Conservation (phyloP, 2,888 invertebrate species). For the Brachyptera putata region DNA sequence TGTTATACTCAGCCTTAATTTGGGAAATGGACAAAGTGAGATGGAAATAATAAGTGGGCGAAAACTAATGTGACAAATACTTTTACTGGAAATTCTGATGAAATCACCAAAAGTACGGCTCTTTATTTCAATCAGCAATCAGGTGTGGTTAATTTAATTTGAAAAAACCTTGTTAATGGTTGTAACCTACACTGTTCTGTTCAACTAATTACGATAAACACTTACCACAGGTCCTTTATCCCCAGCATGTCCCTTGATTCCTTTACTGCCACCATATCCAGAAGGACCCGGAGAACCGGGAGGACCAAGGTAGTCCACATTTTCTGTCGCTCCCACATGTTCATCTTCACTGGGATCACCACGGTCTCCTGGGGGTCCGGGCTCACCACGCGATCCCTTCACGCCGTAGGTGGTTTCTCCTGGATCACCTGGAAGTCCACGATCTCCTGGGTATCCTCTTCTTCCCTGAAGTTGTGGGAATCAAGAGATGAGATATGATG, state of each 20-base stretch:
- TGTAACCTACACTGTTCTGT: too few species aligned
- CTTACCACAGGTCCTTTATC: slow-evolving; percentile 41
- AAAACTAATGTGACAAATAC: too few species aligned
- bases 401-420: slow-evolving; percentile 26
- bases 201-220: too few species aligned
- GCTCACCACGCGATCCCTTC: slow-evolving; percentile 27
- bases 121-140: too few species aligned
- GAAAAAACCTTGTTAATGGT: too few species aligned
- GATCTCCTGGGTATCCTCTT: slow-evolving; percentile 47
- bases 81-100: too few species aligned
- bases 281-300: slow-evolving; percentile 42
- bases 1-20: too few species aligned
- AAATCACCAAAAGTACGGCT: too few species aligned
- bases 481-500: too few species aligned
- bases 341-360: slow-evolving; percentile 36
- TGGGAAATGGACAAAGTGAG: too few species aligned
- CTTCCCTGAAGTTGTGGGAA: slow-evolving; percentile 40
- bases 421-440: slow-evolving; percentile 37
- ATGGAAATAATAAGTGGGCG: too few species aligned
- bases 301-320: slow-evolving; percentile 39
- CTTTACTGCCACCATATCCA: slow-evolving; percentile 41
- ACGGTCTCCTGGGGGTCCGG: slow-evolving; percentile 45
- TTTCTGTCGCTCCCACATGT: not conserved
- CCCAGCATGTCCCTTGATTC: slow-evolving; percentile 46
- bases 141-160: too few species aligned